phyloP scores from a whole-genome alignment of 2,888 invertebrate genomes.

The Melanchra persicariae region DNA sequence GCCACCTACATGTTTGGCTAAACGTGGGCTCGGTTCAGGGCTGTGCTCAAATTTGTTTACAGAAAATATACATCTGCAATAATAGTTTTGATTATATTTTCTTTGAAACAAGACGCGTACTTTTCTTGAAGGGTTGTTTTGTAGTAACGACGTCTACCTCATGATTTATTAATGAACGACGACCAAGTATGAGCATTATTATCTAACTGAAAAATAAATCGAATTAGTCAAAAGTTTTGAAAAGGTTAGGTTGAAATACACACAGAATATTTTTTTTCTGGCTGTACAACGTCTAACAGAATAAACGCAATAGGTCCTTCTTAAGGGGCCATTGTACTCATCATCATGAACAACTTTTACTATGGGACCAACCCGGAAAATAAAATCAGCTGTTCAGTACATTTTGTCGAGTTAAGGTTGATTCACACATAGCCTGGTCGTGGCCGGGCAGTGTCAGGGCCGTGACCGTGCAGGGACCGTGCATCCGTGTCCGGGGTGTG shows the following conservation, averaged over 20 bases:
- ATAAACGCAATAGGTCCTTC: too few species aligned
- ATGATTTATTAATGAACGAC: neutral
- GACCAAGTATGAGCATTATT: neutral
- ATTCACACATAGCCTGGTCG: too few species aligned
- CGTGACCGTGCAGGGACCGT: too few species aligned
- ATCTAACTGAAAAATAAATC: neutral
- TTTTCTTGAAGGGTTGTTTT: neutral
- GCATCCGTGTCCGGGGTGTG: too few species aligned
- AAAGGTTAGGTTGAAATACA: neutral
- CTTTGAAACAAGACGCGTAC: neutral
- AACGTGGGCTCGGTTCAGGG: conserved; percentile 20
- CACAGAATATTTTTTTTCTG: too few species aligned
- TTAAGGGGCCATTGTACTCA: too few species aligned
- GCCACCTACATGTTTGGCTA: conserved; percentile 45
- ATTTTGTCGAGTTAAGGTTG: too few species aligned
- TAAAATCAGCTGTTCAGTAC: too few species aligned
- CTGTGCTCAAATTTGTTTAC: conserved; percentile 10
- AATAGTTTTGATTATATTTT: conserved; percentile 7
- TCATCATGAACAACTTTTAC: too few species aligned
- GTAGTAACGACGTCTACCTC: neutral
- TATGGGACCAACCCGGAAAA: too few species aligned
- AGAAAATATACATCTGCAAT: neutral
- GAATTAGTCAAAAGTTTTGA: neutral
- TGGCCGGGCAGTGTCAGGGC: too few species aligned
- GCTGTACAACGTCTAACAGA: too few species aligned